A percentile compares a stretch with the other conserved stretches of the same genome.
Evolutionary conservation across 2,888 invertebrate species (phyloP).

Genomic region (Hydrotaea diabolus): DNA sequence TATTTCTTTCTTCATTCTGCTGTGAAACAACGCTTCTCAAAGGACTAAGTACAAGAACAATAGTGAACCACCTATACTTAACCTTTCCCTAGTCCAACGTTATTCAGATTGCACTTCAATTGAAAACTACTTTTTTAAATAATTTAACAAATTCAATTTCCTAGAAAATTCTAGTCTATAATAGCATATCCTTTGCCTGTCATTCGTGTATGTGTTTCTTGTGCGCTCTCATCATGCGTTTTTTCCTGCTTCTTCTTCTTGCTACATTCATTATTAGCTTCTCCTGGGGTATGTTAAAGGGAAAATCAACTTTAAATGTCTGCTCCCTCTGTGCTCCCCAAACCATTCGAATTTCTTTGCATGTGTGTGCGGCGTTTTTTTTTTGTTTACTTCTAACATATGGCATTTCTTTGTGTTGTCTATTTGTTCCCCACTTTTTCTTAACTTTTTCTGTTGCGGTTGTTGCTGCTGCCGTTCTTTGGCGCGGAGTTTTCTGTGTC

Average conservation of each 20-base stretch:
- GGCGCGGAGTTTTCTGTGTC: slow-evolving; percentile 40
- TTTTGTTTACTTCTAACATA: slow-evolving; percentile 37
- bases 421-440: slow-evolving; percentile 6
- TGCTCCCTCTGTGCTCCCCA: slow-evolving; percentile 26
- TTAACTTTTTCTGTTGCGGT: slow-evolving; percentile 6
- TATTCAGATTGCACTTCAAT: too few relatives aligned
- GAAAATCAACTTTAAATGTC: slow-evolving; percentile 64
- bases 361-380: slow-evolving; percentile 31
- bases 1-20: too few relatives aligned
- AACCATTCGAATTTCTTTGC: slow-evolving; percentile 15
- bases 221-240: too few relatives aligned
- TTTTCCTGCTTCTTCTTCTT: slow-evolving; percentile 40
- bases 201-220: too few relatives aligned
- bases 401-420: slow-evolving; percentile 34
- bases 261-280: slow-evolving; percentile 64
- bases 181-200: too few relatives aligned
- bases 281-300: slow-evolving; percentile 55
- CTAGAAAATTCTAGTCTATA: too few relatives aligned
- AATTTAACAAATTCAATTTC: too few relatives aligned
- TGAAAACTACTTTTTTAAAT: too few relatives aligned
- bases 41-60: too few relatives aligned
- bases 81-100: too few relatives aligned
- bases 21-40: too few relatives aligned
- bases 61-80: too few relatives aligned
- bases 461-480: background rate